These are phyloP conservation scores for Drosophila persimilis DNA, from an alignment of 1,140 invertebrate species.

Conservation along the genomic window DNA sequence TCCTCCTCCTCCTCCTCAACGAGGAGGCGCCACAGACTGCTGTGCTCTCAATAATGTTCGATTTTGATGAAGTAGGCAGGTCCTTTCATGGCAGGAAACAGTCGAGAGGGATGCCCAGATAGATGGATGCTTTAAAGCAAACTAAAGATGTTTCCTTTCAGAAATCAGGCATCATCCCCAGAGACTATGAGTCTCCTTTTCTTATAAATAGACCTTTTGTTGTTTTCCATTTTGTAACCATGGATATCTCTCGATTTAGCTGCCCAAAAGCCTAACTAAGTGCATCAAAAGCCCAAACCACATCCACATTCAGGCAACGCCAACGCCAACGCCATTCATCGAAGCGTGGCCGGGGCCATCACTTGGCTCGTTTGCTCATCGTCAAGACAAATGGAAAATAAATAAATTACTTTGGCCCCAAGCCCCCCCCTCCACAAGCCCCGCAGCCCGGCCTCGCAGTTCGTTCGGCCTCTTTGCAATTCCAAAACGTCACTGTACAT, in stretches of 20 bases:
- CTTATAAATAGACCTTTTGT: no score
- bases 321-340: conserved; percentile 71
- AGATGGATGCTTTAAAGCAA: not conserved
- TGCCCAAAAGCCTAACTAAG: conserved; percentile 11
- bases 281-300: conserved; percentile 18
- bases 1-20: conserved; percentile 15
- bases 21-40: conserved; percentile 30
- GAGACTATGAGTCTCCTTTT: not conserved
- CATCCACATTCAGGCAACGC: conserved; percentile 2
- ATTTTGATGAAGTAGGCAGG: conserved; percentile 63
- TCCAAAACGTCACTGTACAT: conserved; percentile 64
- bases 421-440: conserved; percentile 10
- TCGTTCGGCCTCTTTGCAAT: conserved; percentile 75
- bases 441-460: not conserved
- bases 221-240: no score
- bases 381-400: conserved; percentile 81
- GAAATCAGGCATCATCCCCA: no score
- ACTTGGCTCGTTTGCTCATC: conserved; percentile 81
- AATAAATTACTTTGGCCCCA: conserved; percentile 74
- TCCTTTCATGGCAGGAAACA: no score
- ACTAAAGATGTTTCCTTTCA: no score
- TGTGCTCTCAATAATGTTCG: conserved; percentile 42
- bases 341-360: conserved; percentile 69
- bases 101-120: not conserved
- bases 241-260: no score